Evolutionary conservation across 2,113 vertebrate species (phyloP).

Genomic region (Hyla sarda): DNA sequence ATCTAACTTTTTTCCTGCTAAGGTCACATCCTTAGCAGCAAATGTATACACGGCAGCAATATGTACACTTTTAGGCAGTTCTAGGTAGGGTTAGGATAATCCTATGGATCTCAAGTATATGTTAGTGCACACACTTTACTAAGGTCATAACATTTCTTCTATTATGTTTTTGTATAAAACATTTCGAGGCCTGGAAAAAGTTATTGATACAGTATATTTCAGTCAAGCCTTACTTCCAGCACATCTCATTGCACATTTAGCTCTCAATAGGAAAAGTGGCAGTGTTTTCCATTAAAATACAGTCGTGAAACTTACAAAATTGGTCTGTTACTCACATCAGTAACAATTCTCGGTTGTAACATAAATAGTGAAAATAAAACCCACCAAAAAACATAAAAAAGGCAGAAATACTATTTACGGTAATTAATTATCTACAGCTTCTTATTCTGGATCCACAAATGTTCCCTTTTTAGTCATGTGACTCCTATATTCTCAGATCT

Average conservation of each 20-base stretch:
- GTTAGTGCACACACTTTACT: constrained; percentile 20
- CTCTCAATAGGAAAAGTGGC: constrained; percentile 26
- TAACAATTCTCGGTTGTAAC: constrained; percentile 22
- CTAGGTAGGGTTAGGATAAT: background rate
- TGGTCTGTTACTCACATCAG: background rate
- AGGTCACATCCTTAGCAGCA: constrained; percentile 15
- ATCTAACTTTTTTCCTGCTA: background rate
- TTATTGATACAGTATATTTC: background rate
- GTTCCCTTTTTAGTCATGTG: background rate
- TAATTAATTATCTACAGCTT: constrained; percentile 15
- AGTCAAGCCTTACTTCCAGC: background rate
- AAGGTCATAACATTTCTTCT: background rate
- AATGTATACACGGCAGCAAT: background rate
- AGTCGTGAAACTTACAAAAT: background rate
- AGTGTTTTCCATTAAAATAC: constrained; percentile 35
- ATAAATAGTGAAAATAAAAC: constrained; percentile 44
- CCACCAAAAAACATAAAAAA: constrained; percentile 25
- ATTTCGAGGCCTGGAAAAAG: background rate
- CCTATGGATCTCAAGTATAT: background rate
- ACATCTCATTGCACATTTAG: constrained; percentile 9
- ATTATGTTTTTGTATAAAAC: background rate
- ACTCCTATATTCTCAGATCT: background rate
- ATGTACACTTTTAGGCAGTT: background rate
- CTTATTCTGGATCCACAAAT: constrained; percentile 29
- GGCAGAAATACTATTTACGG: constrained; percentile 20